Percentiles rank a stretch among this genome's conserved stretches.
phyloP scores from a whole-genome alignment of 2,888 invertebrate species.

The Ctena decussata region DNA sequence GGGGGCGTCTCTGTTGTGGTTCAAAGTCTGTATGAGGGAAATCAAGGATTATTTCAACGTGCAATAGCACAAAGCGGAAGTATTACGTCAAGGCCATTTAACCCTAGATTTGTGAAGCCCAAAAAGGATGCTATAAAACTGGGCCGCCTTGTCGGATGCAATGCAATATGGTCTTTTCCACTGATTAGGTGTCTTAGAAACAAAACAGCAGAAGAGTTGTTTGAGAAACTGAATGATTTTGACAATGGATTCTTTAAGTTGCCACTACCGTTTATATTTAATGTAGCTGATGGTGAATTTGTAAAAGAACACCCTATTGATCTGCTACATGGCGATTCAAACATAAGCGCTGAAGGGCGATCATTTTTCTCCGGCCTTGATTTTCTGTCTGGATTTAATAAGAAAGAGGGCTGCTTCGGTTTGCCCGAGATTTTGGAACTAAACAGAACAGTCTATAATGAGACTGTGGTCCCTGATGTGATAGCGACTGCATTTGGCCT shows the following conservation, averaged over 20 bases:
- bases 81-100: neutral
- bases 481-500: too few relatives aligned
- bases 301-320: conserved; percentile 95
- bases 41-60: neutral
- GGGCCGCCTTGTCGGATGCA: neutral
- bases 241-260: conserved; percentile 28
- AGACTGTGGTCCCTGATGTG: too few relatives aligned
- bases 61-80: neutral
- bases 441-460: too few relatives aligned
- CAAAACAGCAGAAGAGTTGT: conserved; percentile 33
- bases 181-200: conserved; percentile 53
- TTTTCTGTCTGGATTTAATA: conserved; percentile 96
- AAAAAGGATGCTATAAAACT: neutral
- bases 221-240: conserved; percentile 31
- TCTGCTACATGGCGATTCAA: conserved; percentile 92
- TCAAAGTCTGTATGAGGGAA: neutral
- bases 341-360: conserved; percentile 88
- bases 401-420: conserved; percentile 92
- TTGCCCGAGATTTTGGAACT: too few relatives aligned
- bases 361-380: conserved; percentile 87
- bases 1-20: neutral
- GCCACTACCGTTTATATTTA: conserved; percentile 91
- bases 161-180: neutral
- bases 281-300: conserved; percentile 95
- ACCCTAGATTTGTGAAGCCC: neutral